These are phyloP conservation scores for Trachelus iudaicus DNA, from an alignment of 2,888 invertebrate species.

Conservation along the genomic window DNA sequence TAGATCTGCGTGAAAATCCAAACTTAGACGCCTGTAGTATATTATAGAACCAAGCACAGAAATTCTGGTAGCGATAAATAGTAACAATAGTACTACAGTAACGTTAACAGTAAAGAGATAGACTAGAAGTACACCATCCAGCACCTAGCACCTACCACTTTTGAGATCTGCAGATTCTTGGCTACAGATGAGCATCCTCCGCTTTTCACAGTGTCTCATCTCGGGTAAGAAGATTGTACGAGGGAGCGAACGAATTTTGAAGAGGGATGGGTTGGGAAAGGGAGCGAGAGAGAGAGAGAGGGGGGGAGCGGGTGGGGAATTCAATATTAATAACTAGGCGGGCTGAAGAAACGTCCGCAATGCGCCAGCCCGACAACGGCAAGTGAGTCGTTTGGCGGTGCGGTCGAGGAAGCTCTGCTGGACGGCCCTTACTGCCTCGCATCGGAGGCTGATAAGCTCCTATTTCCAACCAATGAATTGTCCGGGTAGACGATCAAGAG, in stretches of 20 bases:
- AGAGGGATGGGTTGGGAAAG: neutral
- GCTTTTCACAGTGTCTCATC: neutral
- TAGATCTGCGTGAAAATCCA: no score
- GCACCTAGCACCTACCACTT: neutral
- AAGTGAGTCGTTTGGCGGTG: neutral
- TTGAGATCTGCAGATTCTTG: no score
- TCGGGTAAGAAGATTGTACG: neutral
- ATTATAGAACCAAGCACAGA: neutral
- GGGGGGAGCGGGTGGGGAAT: slow-evolving; percentile 61
- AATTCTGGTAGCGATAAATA: neutral
- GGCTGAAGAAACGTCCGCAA: slow-evolving; percentile 71
- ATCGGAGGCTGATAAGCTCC: neutral
- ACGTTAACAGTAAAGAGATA: neutral
- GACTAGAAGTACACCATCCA: neutral
- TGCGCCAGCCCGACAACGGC: slow-evolving; percentile 55
- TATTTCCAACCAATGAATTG: slow-evolving; percentile 39
- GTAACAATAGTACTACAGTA: neutral
- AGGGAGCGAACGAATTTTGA: neutral
- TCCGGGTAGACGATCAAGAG: slow-evolving; percentile 32
- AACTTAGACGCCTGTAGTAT: no score
- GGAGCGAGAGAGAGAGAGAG: no score
- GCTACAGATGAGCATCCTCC: neutral
- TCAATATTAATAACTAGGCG: slow-evolving; percentile 83
- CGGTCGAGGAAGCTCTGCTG: neutral
- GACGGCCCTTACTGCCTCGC: slow-evolving; percentile 63